Base-by-base conservation (phyloP, 2,888 invertebrate genomes). In the Sphaerophoria taeniata region DNA sequence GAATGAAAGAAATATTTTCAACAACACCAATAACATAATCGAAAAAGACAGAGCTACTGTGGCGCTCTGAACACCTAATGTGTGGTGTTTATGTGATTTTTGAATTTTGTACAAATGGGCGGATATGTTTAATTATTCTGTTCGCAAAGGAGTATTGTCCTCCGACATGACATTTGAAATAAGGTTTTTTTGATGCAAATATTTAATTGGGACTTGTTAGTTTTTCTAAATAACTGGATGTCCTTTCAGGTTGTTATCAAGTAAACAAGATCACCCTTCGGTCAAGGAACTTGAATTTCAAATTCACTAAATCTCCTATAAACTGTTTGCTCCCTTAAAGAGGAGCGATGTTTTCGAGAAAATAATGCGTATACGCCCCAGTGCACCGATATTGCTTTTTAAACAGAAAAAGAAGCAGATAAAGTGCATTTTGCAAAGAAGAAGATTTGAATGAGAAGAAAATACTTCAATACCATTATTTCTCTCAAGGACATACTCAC, bases 1-100 rank as follows among this genome's bases (percentile, higher is more conserved):
- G 16, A 11, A 43, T 72, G 61, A 63, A 69, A 78, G 56, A 77
- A 67, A 78, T 65, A 77, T 72, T 82, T 73, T 7, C 14, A 78
- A 78, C 16, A 43, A 45, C 69, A 24, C 56, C 73, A 73, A 39
- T 49, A 78, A 73, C 43, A 56, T 47, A 58, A 36, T 14, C 56
- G 9, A 43, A 43, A 4, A 4, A 43, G 33, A 31, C 45, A 47
- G 39, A 60, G 24, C 60, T 24, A 51, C 24, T 11, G 11, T 45
- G 14, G 70, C 43, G 61, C 24, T 2, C 24, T 24, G 24, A 24
- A 24, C 2, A 24, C 24, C 36, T 24, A 6, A 6, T 33, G 3
- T 45, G 33, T 78, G 78, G 53, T 70, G 63, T 83, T 79, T 71
- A 73, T 16, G 56, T 45, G 58, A 65, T 34, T 36, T 67, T 12